These are phyloP conservation scores for Carcinoscorpius rotundicauda DNA, from an alignment of 1,140 invertebrate genomes.

Conservation along the genomic window DNA sequence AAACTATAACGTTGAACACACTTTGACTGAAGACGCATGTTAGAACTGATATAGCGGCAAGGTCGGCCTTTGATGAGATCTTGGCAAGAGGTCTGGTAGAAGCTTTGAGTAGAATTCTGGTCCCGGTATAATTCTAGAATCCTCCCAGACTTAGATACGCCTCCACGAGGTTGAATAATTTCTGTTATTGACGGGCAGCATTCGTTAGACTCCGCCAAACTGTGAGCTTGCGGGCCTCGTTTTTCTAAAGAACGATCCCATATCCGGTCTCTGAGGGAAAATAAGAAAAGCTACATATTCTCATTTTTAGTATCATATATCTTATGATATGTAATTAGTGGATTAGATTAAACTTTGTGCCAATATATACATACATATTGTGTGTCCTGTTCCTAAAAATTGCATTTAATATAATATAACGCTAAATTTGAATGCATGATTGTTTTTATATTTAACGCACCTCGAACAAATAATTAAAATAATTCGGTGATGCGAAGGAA, in stretches of 20 bases:
- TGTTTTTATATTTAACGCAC: too few species aligned
- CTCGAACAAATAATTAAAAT: too few species aligned
- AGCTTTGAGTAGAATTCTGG: conserved; percentile 41
- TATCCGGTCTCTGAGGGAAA: conserved; percentile 2
- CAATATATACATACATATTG: too few species aligned
- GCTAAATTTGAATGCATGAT: too few species aligned
- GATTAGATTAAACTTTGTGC: too few species aligned
- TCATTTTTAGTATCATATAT: not conserved
- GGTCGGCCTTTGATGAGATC: conserved; percentile 53
- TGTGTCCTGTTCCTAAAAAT: too few species aligned
- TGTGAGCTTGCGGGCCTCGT: not conserved
- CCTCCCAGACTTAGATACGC: conserved; percentile 53
- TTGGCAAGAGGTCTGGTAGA: conserved; percentile 67
- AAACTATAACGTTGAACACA: conserved; percentile 76
- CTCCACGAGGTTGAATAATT: conserved; percentile 60
- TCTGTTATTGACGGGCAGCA: conserved; percentile 66
- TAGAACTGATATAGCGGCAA: conserved; percentile 58
- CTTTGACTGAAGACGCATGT: conserved; percentile 45
- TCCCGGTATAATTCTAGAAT: conserved; percentile 63
- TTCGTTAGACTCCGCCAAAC: conserved; percentile 31
- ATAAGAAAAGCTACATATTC: not conserved
- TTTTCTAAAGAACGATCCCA: conserved; percentile 5
- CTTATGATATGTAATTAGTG: not conserved
- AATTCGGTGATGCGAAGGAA: too few species aligned
- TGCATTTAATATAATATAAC: too few species aligned